Percentiles rank a stretch among this genome's conserved stretches.
These are phyloP conservation scores for Himalopsyche tibetana DNA, from an alignment of 2,888 invertebrate species.

Conservation along the genomic window DNA sequence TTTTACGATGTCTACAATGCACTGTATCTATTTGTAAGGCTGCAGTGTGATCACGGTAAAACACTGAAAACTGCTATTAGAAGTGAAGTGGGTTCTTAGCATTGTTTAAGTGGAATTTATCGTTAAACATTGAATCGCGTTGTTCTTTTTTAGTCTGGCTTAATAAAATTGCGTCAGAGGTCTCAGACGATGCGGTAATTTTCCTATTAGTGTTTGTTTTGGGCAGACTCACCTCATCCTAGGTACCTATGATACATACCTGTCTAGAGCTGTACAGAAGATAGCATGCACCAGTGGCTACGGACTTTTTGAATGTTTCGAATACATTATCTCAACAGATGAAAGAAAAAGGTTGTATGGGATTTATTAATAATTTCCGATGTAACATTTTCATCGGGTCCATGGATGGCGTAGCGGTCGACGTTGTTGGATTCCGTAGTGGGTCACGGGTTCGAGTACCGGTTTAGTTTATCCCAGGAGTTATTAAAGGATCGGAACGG, in stretches of 20 bases:
- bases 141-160: conserved; percentile 3
- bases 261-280: neutral
- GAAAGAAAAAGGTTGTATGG: too few relatives aligned
- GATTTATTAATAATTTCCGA: too few relatives aligned
- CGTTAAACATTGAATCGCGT: conserved; percentile 22
- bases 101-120: conserved; percentile 12
- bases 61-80: conserved; percentile 39
- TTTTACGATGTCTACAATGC: neutral
- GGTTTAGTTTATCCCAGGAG: too few relatives aligned
- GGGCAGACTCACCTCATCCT: conserved; percentile 36
- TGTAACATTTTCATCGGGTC: too few relatives aligned
- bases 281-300: neutral
- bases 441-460: too few relatives aligned
- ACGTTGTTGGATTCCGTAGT: too few relatives aligned
- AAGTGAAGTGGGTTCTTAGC: conserved; percentile 9
- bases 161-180: conserved; percentile 25
- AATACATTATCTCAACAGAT: neutral
- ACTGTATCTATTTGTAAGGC: neutral
- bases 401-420: too few relatives aligned
- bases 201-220: conserved; percentile 43
- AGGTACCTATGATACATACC: neutral
- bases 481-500: too few relatives aligned
- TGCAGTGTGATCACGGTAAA: conserved; percentile 2
- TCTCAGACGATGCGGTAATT: conserved; percentile 46
- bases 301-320: neutral